Conservation (phyloP, 2,113 vertebrate species). For the Apistogramma diplotaenia region DNA sequence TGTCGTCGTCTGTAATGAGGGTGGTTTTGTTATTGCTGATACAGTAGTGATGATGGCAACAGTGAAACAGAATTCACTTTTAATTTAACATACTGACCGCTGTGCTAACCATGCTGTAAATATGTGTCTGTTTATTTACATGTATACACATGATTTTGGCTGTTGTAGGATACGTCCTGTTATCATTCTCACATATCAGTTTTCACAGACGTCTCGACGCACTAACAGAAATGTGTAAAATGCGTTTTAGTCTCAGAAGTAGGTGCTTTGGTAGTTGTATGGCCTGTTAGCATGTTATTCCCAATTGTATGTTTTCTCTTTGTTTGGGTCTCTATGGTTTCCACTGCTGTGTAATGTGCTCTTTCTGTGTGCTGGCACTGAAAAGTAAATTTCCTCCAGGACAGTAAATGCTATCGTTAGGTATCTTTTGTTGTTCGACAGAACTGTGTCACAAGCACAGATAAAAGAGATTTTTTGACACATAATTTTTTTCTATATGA, state of each 20-base stretch:
- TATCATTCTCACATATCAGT: not conserved
- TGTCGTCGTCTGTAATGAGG: not conserved
- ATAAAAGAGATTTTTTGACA: conserved; percentile 68
- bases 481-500: conserved; percentile 23
- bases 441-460: conserved; percentile 70
- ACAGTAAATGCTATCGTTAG: conserved; percentile 72
- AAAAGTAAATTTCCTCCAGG: conserved; percentile 69
- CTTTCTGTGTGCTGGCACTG: conserved; percentile 27
- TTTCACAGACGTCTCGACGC: conserved; percentile 10
- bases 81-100: not conserved
- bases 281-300: conserved; percentile 41
- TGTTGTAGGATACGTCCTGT: not conserved
- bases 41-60: too few species aligned
- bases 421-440: conserved; percentile 73
- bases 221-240: conserved; percentile 33
- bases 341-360: conserved; percentile 35
- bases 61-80: not conserved
- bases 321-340: conserved; percentile 61
- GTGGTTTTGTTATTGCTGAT: not conserved
- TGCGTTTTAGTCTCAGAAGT: conserved; percentile 41
- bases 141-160: not conserved
- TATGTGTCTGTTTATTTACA: not conserved
- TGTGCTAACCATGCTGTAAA: not conserved
- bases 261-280: conserved; percentile 41
- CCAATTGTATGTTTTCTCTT: conserved; percentile 54